These are phyloP conservation scores for Pangasius krempfi DNA, from an alignment of 2,797 vertebrate genomes.

Conservation along the genomic window DNA sequence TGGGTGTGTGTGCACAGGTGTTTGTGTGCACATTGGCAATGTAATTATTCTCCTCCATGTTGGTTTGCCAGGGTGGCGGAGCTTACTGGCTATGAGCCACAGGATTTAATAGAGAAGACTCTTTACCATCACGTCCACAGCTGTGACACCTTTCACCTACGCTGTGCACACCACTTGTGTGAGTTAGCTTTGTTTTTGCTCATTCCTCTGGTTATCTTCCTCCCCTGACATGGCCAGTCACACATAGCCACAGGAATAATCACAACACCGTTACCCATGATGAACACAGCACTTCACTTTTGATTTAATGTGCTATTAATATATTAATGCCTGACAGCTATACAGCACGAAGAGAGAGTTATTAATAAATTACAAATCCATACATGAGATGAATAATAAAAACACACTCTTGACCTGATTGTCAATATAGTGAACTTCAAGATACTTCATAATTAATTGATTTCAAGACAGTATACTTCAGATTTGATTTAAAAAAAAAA, in stretches of 20 bases:
- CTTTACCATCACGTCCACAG: conserved; percentile 97
- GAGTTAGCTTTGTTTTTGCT: conserved; percentile 76
- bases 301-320: neutral
- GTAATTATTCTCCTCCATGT: conserved; percentile 53
- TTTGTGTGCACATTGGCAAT: conserved; percentile 44
- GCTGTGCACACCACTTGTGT: conserved; percentile 95
- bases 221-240: conserved; percentile 23
- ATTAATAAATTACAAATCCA: neutral
- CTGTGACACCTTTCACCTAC: conserved; percentile 96
- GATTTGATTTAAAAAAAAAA: no score
- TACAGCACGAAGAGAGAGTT: neutral
- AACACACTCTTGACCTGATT: neutral
- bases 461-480: neutral
- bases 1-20: conserved; percentile 45
- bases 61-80: conserved; percentile 85
- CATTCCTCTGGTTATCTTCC: conserved; percentile 48
- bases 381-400: neutral
- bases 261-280: conserved; percentile 36
- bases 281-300: neutral
- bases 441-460: neutral
- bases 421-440: neutral
- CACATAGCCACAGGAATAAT: conserved; percentile 25
- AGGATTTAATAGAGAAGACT: conserved; percentile 98
- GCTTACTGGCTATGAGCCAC: conserved; percentile 94
- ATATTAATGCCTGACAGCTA: neutral